A percentile compares a stretch with the other conserved stretches of the same genome.
phyloP scores from a whole-genome alignment of 64 coral and sea anemone genomes.

The Catalaphyllia jardinei region DNA sequence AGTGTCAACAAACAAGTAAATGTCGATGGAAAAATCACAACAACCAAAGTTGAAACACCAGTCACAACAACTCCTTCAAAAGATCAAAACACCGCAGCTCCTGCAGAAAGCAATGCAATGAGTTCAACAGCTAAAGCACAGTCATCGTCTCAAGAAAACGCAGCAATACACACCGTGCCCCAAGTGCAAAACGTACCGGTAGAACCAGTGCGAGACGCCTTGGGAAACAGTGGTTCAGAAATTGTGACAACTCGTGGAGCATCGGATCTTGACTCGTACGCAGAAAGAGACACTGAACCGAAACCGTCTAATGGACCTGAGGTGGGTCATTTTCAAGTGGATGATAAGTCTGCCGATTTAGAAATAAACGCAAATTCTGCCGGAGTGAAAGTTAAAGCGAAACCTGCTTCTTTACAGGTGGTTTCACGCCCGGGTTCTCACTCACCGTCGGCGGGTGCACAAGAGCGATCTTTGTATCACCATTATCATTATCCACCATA shows the following conservation, averaged over 20 bases:
- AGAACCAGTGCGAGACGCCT: slow-evolving; percentile 53
- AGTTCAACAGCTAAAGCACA: neutral
- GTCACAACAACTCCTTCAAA: slow-evolving; percentile 15
- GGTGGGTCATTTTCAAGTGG: slow-evolving; percentile 95
- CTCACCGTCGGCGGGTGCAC: slow-evolving; percentile 50
- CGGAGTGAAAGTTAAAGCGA: slow-evolving; percentile 97
- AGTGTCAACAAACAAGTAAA: neutral
- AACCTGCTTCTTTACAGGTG: slow-evolving; percentile 97
- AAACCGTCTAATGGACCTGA: slow-evolving; percentile 33
- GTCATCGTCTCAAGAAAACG: neutral
- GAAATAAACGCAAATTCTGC: slow-evolving; percentile 97
- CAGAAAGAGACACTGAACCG: slow-evolving; percentile 5
- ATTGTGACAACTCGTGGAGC: slow-evolving; percentile 68
- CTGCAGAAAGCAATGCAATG: neutral
- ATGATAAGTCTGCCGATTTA: slow-evolving; percentile 96
- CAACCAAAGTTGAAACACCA: slow-evolving; percentile 41
- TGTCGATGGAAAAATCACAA: neutral
- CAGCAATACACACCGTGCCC: neutral
- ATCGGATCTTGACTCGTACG: slow-evolving; percentile 28
- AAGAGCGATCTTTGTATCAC: slow-evolving; percentile 45
- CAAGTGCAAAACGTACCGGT: slow-evolving; percentile 7
- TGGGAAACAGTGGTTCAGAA: slow-evolving; percentile 89
- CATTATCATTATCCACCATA: slow-evolving; percentile 46
- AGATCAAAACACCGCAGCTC: neutral
- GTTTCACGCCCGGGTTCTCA: slow-evolving; percentile 88